Base-by-base conservation (phyloP, 2,113 vertebrate species). In the Labrus mixtus region DNA sequence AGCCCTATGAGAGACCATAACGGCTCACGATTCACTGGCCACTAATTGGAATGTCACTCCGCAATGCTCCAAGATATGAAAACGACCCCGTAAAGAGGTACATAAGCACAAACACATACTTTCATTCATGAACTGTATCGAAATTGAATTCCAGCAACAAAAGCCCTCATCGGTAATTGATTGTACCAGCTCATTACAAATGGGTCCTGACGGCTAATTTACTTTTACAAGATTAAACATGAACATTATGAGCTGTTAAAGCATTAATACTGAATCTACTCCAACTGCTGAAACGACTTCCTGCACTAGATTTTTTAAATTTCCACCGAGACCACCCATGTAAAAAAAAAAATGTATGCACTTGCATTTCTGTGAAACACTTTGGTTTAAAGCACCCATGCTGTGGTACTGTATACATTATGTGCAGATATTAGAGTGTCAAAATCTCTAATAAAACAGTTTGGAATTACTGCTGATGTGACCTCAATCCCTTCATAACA, bases 41-140 rank as follows among this genome's bases (percentile, higher is more conserved):
- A 82, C 90, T 94, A 93, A 94, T 94, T 93, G 90, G 89, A 93
- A 89, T 91, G 91, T 93, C 92, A 91, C 76, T 93, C 90, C 51
- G 20, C 77, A 37, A 70, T 15, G 59, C 71, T 70, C 11, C 17
- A 68, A 73, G 80, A 90, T 89, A 88, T 89, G 89, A 92, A 82
- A 80, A 79, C 48, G 39, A 53, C 53, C 15, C 68, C 5, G 69
- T 76, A 43, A 76, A 87, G 82, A 79, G 71, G 59, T 56, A 80
- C 83, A 69, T 77, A 70, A 79, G 84, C 73, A 70, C 77, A 88
- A 84, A 89, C 76, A 72, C 68, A 57, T 37, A 59, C 64, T 54
- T 77, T 33, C 58, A 55, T 78, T 78, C 68, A 7, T 17, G 36
- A 73, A 69, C 53, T 68, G n/a, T 53, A 66, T 74, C 6, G 57